phyloP scores from a whole-genome alignment of 2,113 vertebrate species.

The Urocolius indicus region DNA sequence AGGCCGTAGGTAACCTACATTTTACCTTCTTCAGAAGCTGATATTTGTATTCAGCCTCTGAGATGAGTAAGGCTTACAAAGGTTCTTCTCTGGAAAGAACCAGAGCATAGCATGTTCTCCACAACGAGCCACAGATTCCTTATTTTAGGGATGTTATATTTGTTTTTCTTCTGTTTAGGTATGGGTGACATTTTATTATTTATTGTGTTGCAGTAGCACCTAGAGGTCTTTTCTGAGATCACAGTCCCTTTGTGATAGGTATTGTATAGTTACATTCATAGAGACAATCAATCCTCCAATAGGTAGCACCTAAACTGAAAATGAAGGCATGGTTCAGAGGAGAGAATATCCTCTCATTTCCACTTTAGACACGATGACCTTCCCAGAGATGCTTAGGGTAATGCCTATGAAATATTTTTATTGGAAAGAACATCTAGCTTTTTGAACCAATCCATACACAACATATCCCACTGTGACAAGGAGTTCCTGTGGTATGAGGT shows the following conservation, averaged over 20 bases:
- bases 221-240: constrained; percentile 45
- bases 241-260: neutral
- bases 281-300: neutral
- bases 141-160: neutral
- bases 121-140: neutral
- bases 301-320: neutral
- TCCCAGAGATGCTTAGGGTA: neutral
- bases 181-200: neutral
- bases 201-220: constrained; percentile 45
- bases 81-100: neutral
- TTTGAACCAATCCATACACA: neutral
- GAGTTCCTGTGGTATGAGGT: neutral
- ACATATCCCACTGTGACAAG: neutral
- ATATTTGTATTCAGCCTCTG: neutral
- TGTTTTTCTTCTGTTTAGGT: neutral
- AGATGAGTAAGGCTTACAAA: neutral
- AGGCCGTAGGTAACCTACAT: neutral
- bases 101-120: neutral
- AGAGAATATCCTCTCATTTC: neutral
- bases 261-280: no score
- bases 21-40: neutral
- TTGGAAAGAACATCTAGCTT: fast-evolving
- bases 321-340: neutral
- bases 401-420: neutral
- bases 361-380: neutral